These are phyloP conservation scores for Pseudopodoces humilis DNA, from an alignment of 2,113 vertebrate genomes.

Conservation along the genomic window DNA sequence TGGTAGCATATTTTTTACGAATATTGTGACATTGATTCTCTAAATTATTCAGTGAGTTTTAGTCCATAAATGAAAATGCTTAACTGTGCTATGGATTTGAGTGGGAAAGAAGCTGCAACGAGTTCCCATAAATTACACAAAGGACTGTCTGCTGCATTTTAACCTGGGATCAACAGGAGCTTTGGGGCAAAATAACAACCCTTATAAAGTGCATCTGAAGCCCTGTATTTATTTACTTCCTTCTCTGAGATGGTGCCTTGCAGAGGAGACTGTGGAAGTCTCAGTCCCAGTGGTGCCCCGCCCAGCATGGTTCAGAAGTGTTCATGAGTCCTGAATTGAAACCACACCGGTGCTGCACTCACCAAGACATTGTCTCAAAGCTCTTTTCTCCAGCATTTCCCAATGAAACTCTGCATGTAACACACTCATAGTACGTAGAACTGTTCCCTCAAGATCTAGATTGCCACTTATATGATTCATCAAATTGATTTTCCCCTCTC, in stretches of 20 bases:
- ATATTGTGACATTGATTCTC: background rate
- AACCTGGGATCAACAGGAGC: background rate
- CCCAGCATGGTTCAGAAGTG: background rate
- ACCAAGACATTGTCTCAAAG: background rate
- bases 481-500: slow-evolving; percentile 36
- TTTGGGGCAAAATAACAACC: background rate
- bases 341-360: background rate
- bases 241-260: background rate
- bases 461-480: slow-evolving; percentile 42
- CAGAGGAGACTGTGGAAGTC: background rate
- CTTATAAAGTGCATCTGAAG: background rate
- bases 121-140: background rate
- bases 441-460: slow-evolving; percentile 22
- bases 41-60: background rate
- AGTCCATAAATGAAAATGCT: background rate
- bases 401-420: background rate
- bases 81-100: background rate
- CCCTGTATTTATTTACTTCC: background rate
- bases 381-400: background rate
- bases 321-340: background rate
- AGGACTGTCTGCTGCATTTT: background rate
- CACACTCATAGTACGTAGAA: background rate
- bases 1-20: background rate
- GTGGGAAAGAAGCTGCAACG: background rate
- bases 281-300: background rate